Evolutionary conservation across 2,888 invertebrate species (phyloP), one percentile per base, ranked within the genome.

Genomic region (Mythimna albipuncta): DNA sequence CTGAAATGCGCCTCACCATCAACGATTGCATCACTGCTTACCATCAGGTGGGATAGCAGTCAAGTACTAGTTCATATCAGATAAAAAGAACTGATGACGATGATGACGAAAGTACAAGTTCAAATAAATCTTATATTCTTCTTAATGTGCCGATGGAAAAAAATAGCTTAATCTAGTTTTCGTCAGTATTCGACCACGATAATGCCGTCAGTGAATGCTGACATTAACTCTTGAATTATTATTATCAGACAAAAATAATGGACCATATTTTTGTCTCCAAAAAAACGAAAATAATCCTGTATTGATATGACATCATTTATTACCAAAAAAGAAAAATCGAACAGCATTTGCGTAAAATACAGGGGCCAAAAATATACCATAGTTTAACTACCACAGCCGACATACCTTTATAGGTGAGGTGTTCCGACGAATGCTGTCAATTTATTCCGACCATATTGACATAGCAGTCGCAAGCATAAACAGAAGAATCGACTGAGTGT

Each of bases 351-450:
- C n/a, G 11, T 72, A 9, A 9, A 65, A 19, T 6, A 73, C 21
- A 35, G 26, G 4, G 26, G 9, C 13, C 10, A 44, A 50, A 77
- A 61, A 61, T 82, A 77, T 63, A 4, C 35, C 52, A 26, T 59
- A 64, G 41, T 77, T 59, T 64, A 13, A n/a, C 3, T 10, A 50
- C 32, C 13, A 47, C n/a, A 58, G 44, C 4, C 13, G 26, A 59
- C 47, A 63, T 52, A 64, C 11, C 19, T 41, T 35, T 4, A 6
- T 57, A 47, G 35, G 47, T 61, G 54, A 52, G 59, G 55, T 47
- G 47, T 77, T 19, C 32, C 13, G 13, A 32, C n/a, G 79, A 83
- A 72, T 44, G 58, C 72, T 83, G 65, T 79, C 78, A 78, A 78
- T 71, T 83, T 59, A 57, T 72, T 35, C 19, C 21, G 52, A 6